Evolutionary conservation across 2,888 invertebrate genomes (phyloP).

Genomic region (Neocrepidodera transversa): DNA sequence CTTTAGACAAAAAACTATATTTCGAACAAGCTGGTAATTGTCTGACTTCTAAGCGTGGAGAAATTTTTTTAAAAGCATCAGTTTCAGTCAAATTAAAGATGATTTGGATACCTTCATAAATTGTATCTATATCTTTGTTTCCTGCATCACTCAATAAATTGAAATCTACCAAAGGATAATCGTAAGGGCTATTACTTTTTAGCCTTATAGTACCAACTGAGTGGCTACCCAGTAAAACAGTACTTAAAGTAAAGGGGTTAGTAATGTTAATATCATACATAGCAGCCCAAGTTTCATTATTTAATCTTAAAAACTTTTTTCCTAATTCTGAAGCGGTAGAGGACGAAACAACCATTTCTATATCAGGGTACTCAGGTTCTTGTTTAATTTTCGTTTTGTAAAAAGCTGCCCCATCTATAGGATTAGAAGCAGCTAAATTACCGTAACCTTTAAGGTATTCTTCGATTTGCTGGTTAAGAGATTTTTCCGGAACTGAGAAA

Average conservation of each 20-base stretch:
- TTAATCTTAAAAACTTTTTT: slow-evolving; percentile 39
- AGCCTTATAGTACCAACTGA: slow-evolving; percentile 68
- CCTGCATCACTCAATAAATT: slow-evolving; percentile 68
- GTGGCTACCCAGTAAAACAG: slow-evolving; percentile 35
- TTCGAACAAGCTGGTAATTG: slow-evolving; percentile 23
- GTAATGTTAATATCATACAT: slow-evolving; percentile 54
- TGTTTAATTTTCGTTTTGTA: slow-evolving; percentile 14
- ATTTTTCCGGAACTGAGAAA: slow-evolving; percentile 56
- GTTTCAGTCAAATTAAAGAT: slow-evolving; percentile 60
- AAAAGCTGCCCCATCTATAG: slow-evolving; percentile 3
- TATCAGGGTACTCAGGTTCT: slow-evolving; percentile 3
- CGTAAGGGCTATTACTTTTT: slow-evolving; percentile 22
- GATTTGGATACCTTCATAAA: slow-evolving; percentile 63
- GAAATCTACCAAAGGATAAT: slow-evolving; percentile 65
- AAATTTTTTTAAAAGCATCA: slow-evolving; percentile 62
- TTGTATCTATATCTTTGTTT: slow-evolving; percentile 60
- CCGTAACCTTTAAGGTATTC: slow-evolving; percentile 49
- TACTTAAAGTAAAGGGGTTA: slow-evolving; percentile 20
- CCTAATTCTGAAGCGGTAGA: slow-evolving; percentile 66
- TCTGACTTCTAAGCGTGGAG: slow-evolving; percentile 56
- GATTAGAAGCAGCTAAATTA: slow-evolving; percentile 18
- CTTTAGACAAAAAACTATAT: slow-evolving; percentile 25
- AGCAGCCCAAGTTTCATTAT: slow-evolving; percentile 50
- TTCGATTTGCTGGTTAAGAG: slow-evolving; percentile 62
- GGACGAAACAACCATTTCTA: slow-evolving; percentile 24